Conservation (phyloP, 2,888 invertebrate genomes). For the Dexiosoma caninum region DNA sequence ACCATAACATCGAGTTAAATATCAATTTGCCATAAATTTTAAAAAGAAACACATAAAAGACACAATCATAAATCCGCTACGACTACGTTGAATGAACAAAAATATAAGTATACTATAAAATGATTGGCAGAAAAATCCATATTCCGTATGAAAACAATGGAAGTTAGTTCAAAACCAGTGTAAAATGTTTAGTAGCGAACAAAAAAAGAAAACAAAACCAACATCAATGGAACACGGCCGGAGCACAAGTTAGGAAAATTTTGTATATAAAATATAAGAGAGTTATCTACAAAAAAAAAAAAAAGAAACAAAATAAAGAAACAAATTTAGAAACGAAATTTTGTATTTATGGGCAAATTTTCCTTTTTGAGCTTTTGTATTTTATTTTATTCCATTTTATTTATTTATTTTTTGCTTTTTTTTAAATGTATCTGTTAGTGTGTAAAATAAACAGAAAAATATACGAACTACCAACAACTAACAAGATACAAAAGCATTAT, state of each 20-base stretch:
- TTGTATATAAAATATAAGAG: constrained; percentile 21
- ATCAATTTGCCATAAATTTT: neutral
- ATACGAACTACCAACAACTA: neutral
- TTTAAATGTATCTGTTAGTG: constrained; percentile 18
- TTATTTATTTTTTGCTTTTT: neutral
- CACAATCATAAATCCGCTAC: neutral
- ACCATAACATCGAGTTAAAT: neutral
- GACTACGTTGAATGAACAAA: neutral
- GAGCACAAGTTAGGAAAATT: constrained; percentile 16
- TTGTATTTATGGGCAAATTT: constrained; percentile 34
- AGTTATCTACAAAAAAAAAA: too few species aligned
- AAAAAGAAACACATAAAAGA: neutral
- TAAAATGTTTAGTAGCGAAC: constrained; percentile 22
- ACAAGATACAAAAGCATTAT: constrained; percentile 8
- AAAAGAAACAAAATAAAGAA: constrained; percentile 20
- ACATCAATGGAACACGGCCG: constrained; percentile 15
- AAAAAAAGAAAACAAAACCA: neutral
- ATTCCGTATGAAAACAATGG: constrained; percentile 8
- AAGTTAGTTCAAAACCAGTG: constrained; percentile 35
- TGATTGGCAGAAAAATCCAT: constrained; percentile 53
- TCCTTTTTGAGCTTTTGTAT: constrained; percentile 21
- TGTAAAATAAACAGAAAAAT: constrained; percentile 48
- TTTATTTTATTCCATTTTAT: too few species aligned
- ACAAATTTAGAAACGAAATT: neutral
- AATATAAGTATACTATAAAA: neutral